phyloP scores from a whole-genome alignment of 37 sponge, comb jelly and placozoan species.

The Geodia barretti region DNA sequence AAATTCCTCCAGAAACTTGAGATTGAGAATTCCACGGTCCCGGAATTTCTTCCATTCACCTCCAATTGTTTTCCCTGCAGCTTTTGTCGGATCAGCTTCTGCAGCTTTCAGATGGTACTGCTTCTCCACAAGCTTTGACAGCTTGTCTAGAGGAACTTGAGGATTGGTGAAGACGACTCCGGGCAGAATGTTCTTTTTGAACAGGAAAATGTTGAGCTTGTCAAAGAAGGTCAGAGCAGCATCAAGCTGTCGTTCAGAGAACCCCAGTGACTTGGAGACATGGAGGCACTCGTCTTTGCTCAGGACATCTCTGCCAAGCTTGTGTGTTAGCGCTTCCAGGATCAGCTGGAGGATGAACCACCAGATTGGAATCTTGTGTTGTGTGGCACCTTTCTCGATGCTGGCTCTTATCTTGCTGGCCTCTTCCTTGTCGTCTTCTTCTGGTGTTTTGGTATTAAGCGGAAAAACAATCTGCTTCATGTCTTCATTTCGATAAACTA shows the following conservation, averaged over 20 bases:
- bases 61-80: no score
- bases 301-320: constrained; percentile 1
- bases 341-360: not conserved
- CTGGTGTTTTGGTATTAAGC: constrained; percentile 3
- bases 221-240: not conserved
- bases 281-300: constrained; percentile 6
- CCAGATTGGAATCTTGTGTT: not conserved
- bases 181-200: constrained; percentile 8
- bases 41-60: constrained; percentile 1
- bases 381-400: not conserved
- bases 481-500: constrained; percentile 4
- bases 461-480: constrained; percentile 1
- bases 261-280: not conserved
- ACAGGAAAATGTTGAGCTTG: constrained; percentile 5
- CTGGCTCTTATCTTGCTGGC: not conserved
- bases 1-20: no score
- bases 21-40: not conserved
- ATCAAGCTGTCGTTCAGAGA: not conserved
- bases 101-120: not conserved
- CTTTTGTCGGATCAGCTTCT: not conserved
- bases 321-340: not conserved
- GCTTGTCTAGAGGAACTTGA: constrained; percentile 5
- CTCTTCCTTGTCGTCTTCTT: not conserved
- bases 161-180: constrained; percentile 5
- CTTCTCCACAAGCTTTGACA: constrained; percentile 9